phyloP scores from a whole-genome alignment of 1,140 invertebrate species.

The Rhyacophila brunnea region DNA sequence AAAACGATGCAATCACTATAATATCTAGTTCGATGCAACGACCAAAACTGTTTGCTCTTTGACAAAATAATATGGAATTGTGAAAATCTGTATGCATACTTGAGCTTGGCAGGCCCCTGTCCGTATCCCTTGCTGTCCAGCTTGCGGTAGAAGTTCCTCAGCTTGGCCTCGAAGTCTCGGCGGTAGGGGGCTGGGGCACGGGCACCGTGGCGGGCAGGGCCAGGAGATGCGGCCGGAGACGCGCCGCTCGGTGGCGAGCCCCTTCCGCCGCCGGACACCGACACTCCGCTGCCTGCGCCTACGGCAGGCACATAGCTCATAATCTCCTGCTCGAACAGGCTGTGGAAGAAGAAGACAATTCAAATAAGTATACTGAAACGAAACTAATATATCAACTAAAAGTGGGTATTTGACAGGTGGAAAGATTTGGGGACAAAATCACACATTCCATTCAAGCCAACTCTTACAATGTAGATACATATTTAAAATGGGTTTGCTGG shows the following conservation, averaged over 20 bases:
- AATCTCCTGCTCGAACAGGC: slow-evolving; percentile 96
- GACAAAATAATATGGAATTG: background rate
- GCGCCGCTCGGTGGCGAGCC: slow-evolving; percentile 58
- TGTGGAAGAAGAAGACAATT: slow-evolving; percentile 44
- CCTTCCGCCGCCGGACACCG: slow-evolving; percentile 26
- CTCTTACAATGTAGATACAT: too few relatives aligned
- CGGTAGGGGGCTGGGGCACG: slow-evolving; percentile 84
- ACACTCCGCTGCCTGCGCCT: slow-evolving; percentile 52
- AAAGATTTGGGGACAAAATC: too few relatives aligned
- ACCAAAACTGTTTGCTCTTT: too few relatives aligned
- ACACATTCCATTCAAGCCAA: too few relatives aligned
- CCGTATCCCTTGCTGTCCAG: slow-evolving; percentile 95
- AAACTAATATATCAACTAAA: too few relatives aligned
- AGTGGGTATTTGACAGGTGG: too few relatives aligned
- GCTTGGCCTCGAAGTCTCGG: slow-evolving; percentile 92
- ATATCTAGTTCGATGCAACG: too few relatives aligned
- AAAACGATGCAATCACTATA: too few relatives aligned
- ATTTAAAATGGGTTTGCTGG: too few relatives aligned
- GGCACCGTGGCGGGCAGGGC: slow-evolving; percentile 69
- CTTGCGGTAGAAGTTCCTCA: slow-evolving; percentile 92
- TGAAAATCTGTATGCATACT: slow-evolving; percentile 77
- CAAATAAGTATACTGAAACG: background rate
- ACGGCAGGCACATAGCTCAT: slow-evolving; percentile 92
- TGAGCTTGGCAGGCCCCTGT: slow-evolving; percentile 93
- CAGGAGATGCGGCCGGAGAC: slow-evolving; percentile 79